Evolutionary conservation across 2,113 vertebrate species (phyloP).

Genomic region (Galeopterus variegatus): DNA sequence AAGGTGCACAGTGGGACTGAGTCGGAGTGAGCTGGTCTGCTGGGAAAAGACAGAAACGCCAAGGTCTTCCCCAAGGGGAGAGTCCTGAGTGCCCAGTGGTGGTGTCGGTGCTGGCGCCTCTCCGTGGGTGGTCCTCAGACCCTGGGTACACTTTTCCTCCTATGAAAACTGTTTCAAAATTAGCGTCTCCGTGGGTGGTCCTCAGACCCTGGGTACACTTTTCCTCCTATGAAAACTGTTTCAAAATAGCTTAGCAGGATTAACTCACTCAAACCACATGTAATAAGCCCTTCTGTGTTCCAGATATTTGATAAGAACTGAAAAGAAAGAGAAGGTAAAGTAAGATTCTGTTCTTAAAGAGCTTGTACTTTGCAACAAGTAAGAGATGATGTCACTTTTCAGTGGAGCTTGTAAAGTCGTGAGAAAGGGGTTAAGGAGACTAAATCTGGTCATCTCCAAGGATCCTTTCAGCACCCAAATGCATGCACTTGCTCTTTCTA

Average conservation of each 20-base stretch:
- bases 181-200: too few species aligned
- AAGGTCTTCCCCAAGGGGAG: not conserved
- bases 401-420: not conserved
- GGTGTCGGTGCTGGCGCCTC: not conserved
- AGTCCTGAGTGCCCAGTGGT: not conserved
- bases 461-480: not conserved
- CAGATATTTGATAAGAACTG: slow-evolving; percentile 60
- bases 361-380: not conserved
- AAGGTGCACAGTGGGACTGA: not conserved
- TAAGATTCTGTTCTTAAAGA: slow-evolving; percentile 24
- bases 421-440: not conserved
- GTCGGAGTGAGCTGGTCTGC: not conserved
- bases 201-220: not conserved
- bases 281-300: not conserved
- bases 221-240: slow-evolving; percentile 9
- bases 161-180: not conserved
- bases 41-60: not conserved
- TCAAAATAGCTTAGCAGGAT: not conserved
- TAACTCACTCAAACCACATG: not conserved
- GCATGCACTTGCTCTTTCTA: not conserved
- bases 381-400: not conserved
- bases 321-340: slow-evolving; percentile 68
- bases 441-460: not conserved
- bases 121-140: not conserved
- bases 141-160: not conserved